Conservation (phyloP, 92 coral and sea anemone genomes). For the Bergia sp. region DNA sequence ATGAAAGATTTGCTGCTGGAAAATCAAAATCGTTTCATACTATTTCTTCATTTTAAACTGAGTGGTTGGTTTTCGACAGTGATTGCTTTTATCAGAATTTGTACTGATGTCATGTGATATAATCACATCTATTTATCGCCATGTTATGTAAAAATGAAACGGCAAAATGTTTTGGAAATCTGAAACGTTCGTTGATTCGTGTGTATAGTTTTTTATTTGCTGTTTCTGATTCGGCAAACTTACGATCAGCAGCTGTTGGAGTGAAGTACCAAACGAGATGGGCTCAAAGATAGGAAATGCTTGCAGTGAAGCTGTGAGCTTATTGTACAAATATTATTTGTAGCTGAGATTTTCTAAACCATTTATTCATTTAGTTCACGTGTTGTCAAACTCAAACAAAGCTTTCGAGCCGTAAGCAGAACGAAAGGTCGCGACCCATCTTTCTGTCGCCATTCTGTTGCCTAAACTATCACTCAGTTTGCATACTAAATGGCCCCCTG, state of each 20-base stretch:
- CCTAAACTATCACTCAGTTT: background rate
- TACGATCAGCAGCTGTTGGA: background rate
- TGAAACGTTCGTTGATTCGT: background rate
- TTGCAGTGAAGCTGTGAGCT: background rate
- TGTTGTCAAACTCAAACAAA: background rate
- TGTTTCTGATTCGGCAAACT: constrained; percentile 16
- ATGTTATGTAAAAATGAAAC: background rate
- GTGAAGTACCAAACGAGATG: background rate
- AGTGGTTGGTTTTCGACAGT: background rate
- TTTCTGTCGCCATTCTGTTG: background rate
- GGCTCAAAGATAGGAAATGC: background rate
- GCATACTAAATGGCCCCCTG: constrained; percentile 28
- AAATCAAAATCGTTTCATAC: background rate
- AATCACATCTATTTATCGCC: background rate
- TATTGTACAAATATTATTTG: background rate
- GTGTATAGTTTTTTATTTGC: background rate
- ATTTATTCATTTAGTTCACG: background rate
- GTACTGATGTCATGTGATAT: background rate
- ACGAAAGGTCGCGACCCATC: constrained; percentile 28
- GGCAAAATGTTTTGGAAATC: background rate
- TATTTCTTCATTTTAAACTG: background rate
- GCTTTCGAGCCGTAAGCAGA: background rate
- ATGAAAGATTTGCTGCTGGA: background rate
- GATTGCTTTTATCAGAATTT: background rate
- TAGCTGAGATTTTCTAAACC: background rate